Conservation (phyloP, 2,797 vertebrate genomes). For the Petrocephalus schoutedeni region DNA sequence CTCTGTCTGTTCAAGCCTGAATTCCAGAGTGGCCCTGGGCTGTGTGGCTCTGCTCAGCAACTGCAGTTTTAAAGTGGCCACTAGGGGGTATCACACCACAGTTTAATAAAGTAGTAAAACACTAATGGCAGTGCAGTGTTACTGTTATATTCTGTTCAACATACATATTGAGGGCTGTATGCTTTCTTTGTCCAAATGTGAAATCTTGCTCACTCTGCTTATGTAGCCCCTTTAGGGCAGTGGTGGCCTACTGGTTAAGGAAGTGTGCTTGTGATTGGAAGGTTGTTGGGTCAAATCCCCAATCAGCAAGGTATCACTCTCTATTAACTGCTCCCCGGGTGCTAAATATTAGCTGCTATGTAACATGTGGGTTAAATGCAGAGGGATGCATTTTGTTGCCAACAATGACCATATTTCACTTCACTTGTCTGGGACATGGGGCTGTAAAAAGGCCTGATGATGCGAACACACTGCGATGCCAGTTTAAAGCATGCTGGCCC, state of each 20-base stretch:
- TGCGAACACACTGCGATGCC: not conserved
- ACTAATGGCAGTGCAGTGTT: not conserved
- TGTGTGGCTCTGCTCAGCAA: not conserved
- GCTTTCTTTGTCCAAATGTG: not conserved
- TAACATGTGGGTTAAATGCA: no score
- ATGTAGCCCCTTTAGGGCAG: not conserved
- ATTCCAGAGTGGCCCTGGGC: not conserved
- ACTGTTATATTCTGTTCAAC: not conserved
- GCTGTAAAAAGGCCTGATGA: not conserved
- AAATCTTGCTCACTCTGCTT: not conserved
- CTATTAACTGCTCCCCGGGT: no score
- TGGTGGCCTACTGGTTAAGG: no score
- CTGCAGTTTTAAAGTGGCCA: constrained; percentile 34
- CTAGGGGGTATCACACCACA: constrained; percentile 41
- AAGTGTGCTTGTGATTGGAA: no score
- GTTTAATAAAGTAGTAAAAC: not conserved
- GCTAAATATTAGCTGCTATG: no score
- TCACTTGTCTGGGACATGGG: not conserved
- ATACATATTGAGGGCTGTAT: not conserved
- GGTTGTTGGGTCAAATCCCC: no score
- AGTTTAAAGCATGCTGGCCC: not conserved
- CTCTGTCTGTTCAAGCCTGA: not conserved
- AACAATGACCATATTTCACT: no score
- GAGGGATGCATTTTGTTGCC: no score
- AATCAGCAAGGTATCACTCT: no score